Evolutionary conservation across 2,113 vertebrate species (phyloP).

Genomic region (Poeciliopsis turrubarensis): DNA sequence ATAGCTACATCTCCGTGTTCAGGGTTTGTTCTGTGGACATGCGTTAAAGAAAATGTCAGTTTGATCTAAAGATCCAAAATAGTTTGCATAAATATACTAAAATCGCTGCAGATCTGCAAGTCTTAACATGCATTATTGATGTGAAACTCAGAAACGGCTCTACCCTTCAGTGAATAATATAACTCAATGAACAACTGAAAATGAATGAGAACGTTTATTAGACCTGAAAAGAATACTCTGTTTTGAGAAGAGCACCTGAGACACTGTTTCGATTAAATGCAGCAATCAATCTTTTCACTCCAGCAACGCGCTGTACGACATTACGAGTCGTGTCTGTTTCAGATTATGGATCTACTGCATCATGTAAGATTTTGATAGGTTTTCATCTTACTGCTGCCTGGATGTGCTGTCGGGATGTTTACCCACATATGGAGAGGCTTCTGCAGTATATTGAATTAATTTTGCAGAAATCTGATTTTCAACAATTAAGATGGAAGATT

Average conservation of each 20-base stretch:
- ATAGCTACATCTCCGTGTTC: too few relatives aligned
- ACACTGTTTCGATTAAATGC: background rate
- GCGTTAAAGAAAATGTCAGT: too few relatives aligned
- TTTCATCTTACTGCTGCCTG: background rate
- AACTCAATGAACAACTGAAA: background rate
- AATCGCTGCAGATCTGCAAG: too few relatives aligned
- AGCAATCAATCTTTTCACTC: background rate
- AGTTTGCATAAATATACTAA: too few relatives aligned
- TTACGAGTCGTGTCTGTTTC: background rate
- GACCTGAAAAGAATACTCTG: constrained; percentile 1
- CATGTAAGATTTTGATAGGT: background rate
- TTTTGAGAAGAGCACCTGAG: background rate
- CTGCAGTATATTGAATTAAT: constrained; percentile 6
- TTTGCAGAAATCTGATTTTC: constrained; percentile 3
- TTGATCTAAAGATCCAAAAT: too few relatives aligned
- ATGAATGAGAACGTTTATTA: background rate
- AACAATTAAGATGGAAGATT: constrained; percentile 11
- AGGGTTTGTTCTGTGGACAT: too few relatives aligned
- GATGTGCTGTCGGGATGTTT: constrained; percentile 1
- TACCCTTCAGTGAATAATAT: background rate
- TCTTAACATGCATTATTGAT: too few relatives aligned
- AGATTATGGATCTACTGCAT: background rate
- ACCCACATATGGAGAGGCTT: background rate
- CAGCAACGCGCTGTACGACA: background rate
- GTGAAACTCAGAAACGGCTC: too few relatives aligned